A percentile compares a stretch with the other conserved stretches of the same genome.
Evolutionary conservation across 2,888 invertebrate species (phyloP).

Genomic region (Dorcus hopei): DNA sequence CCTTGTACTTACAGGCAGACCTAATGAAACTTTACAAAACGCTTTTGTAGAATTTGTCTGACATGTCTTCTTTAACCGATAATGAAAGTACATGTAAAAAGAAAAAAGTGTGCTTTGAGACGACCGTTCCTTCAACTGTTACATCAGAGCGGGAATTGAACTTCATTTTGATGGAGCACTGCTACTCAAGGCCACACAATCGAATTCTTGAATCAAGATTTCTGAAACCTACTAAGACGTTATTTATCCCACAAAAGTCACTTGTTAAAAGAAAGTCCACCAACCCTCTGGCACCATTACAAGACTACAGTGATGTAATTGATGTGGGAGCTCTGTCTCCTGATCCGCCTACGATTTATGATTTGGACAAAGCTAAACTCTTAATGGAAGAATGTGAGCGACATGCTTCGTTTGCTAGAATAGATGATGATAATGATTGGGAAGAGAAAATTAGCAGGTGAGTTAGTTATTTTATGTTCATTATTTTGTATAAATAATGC

Average conservation of each 20-base stretch:
- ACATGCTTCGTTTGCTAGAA: slow-evolving; percentile 59
- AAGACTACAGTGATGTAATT: slow-evolving; percentile 41
- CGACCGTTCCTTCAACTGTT: slow-evolving; percentile 7
- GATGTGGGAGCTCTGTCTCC: slow-evolving; percentile 52
- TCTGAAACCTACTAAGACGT: slow-evolving; percentile 56
- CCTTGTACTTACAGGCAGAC: too few relatives aligned
- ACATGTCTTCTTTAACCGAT: too few relatives aligned
- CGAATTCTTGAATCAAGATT: slow-evolving; percentile 63
- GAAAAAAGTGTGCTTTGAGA: slow-evolving; percentile 14
- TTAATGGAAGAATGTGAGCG: slow-evolving; percentile 72
- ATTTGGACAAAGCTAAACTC: slow-evolving; percentile 57
- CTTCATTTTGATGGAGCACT: slow-evolving; percentile 62
- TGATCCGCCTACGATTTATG: slow-evolving; percentile 54
- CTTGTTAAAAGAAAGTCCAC: slow-evolving; percentile 29
- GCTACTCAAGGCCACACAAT: slow-evolving; percentile 69
- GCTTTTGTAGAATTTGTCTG: too few relatives aligned
- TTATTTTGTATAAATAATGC: not conserved
- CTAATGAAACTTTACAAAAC: too few relatives aligned
- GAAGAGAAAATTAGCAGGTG: slow-evolving; percentile 65
- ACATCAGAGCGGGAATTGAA: slow-evolving; percentile 20
- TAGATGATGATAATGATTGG: slow-evolving; percentile 65
- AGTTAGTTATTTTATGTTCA: slow-evolving; percentile 20
- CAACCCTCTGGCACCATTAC: slow-evolving; percentile 30
- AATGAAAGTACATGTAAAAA: not conserved
- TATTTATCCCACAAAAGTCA: slow-evolving; percentile 48